phyloP scores from a whole-genome alignment of 2,113 vertebrate species.

The Nycticebus coucang region DNA sequence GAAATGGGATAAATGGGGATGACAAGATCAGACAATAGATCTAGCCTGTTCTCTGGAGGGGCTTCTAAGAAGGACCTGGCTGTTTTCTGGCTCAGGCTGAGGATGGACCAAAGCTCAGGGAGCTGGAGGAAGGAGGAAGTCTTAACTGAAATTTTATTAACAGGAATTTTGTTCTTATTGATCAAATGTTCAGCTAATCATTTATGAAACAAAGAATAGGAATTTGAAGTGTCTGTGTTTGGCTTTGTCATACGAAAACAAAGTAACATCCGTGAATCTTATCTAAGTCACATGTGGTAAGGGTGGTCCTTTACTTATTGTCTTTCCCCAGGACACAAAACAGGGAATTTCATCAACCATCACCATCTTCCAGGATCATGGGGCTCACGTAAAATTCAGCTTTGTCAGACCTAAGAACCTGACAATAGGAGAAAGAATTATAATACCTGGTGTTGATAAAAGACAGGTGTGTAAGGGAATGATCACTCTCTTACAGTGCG shows the following conservation, averaged over 20 bases:
- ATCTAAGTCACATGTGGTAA: background rate
- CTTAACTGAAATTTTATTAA: background rate
- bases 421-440: background rate
- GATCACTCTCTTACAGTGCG: too few species aligned
- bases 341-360: background rate
- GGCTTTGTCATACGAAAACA: background rate
- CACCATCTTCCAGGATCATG: background rate
- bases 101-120: background rate
- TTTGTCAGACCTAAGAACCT: background rate
- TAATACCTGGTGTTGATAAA: background rate
- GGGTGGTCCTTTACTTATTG: background rate
- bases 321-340: background rate
- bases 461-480: accelerated
- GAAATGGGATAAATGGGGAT: background rate
- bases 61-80: background rate
- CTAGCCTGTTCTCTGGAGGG: background rate
- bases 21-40: background rate
- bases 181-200: background rate
- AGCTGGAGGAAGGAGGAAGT: background rate
- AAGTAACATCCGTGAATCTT: background rate
- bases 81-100: background rate
- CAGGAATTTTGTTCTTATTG: background rate
- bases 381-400: background rate
- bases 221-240: background rate
- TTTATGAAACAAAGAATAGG: background rate